These are phyloP conservation scores for Athrips mouffetella DNA, from an alignment of 2,888 invertebrate species.

Conservation along the genomic window DNA sequence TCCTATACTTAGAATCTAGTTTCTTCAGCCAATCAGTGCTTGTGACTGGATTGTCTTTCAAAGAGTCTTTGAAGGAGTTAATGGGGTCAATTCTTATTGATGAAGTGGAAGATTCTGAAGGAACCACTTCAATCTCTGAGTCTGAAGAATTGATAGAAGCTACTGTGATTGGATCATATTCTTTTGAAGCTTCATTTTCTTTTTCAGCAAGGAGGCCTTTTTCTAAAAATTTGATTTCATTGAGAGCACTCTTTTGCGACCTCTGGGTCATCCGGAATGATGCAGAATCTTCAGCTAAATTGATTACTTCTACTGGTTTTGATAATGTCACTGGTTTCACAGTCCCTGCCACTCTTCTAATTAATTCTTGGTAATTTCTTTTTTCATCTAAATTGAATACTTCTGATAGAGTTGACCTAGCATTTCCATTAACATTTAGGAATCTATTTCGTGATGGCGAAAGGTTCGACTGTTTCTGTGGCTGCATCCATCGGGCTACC, in stretches of 20 bases:
- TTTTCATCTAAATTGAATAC: conserved; percentile 79
- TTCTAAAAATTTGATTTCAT: conserved; percentile 57
- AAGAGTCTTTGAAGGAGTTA: conserved; percentile 78
- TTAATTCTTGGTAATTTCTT: conserved; percentile 73
- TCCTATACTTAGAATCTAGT: conserved; percentile 66
- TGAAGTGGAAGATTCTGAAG: conserved; percentile 61
- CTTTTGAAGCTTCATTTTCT: conserved; percentile 45
- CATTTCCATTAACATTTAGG: conserved; percentile 51
- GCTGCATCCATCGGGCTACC: conserved; percentile 57
- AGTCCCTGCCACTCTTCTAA: conserved; percentile 56
- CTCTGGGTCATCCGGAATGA: conserved; percentile 53
- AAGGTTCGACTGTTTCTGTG: conserved; percentile 43
- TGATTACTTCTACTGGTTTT: conserved; percentile 49
- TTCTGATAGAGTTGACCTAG: conserved; percentile 61
- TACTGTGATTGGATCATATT: conserved; percentile 66
- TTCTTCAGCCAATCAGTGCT: conserved; percentile 75
- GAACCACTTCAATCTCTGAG: conserved; percentile 63
- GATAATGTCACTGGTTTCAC: conserved; percentile 40
- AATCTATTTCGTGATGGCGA: conserved; percentile 43
- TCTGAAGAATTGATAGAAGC: conserved; percentile 70
- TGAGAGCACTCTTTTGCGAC: conserved; percentile 53
- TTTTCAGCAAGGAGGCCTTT: conserved; percentile 44
- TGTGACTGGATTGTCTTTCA: conserved; percentile 69
- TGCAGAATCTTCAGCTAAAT: conserved; percentile 56
- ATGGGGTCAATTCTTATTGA: conserved; percentile 60